Percentiles rank a stretch among this genome's conserved stretches.
These are phyloP conservation scores for Colletes gigas DNA, from an alignment of 1,140 invertebrate genomes.

Conservation along the genomic window DNA sequence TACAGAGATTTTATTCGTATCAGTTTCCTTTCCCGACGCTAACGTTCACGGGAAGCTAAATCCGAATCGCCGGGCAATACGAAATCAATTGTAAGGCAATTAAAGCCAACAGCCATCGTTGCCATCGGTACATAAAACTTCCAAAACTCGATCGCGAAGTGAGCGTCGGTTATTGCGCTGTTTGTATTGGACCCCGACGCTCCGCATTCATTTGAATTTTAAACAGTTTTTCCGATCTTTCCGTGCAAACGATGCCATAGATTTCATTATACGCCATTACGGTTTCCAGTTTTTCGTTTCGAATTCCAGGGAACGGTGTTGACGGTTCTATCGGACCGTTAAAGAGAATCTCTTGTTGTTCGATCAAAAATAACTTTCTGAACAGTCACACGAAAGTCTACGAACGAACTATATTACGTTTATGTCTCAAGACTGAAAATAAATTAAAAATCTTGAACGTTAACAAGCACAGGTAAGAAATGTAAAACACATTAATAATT, in stretches of 20 bases:
- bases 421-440: too few species aligned
- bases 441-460: too few species aligned
- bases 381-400: too few species aligned
- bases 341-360: neutral
- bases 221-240: slow-evolving; percentile 19
- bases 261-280: slow-evolving; percentile 29
- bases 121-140: slow-evolving; percentile 11
- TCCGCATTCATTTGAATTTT: slow-evolving; percentile 47
- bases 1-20: neutral
- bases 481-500: too few species aligned
- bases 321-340: neutral
- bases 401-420: too few species aligned
- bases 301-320: neutral
- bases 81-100: slow-evolving; percentile 39
- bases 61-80: neutral
- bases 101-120: slow-evolving; percentile 6
- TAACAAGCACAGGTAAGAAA: too few species aligned
- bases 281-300: neutral
- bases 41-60: neutral
- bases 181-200: neutral
- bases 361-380: neutral
- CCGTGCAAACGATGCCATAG: slow-evolving; percentile 18
- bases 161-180: slow-evolving; percentile 24
- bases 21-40: neutral
- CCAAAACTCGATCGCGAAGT: slow-evolving; percentile 38